Evolutionary conservation across 2,113 vertebrate genomes (phyloP).

Genomic region (Otocyon megalotis): DNA sequence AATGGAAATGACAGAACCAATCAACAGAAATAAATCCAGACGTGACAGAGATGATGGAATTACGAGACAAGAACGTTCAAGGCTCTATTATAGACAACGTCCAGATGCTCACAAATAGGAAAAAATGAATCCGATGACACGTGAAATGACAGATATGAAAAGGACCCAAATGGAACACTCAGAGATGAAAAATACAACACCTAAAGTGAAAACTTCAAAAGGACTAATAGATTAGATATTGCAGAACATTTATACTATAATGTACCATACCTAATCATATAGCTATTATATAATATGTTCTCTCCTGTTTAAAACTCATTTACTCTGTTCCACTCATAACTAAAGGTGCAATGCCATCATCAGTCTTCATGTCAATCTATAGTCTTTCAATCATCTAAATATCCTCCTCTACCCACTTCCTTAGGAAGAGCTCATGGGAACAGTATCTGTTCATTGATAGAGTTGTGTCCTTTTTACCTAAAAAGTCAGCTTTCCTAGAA

Average conservation of each 20-base stretch:
- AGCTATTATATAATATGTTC: neutral
- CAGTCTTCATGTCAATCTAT: neutral
- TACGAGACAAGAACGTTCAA: neutral
- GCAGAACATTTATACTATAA: neutral
- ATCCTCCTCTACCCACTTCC: neutral
- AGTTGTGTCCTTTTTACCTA: neutral
- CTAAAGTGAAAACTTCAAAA: neutral
- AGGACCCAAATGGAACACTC: neutral
- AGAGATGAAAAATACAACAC: neutral
- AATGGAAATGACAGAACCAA: neutral
- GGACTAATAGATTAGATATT: neutral
- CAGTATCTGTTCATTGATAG: neutral
- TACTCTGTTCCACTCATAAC: neutral
- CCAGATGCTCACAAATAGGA: neutral
- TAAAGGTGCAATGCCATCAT: neutral
- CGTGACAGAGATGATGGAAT: neutral
- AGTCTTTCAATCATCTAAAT: neutral
- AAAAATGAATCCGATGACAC: neutral
- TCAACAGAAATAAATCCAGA: neutral
- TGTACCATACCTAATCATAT: neutral
- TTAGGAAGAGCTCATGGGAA: neutral
- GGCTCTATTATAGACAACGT: neutral
- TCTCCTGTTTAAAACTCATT: neutral
- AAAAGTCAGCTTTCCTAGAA: neutral
- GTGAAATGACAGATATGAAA: neutral